These are phyloP conservation scores for Camelus dromedarius DNA, from an alignment of 2,113 vertebrate species.

Conservation along the genomic window DNA sequence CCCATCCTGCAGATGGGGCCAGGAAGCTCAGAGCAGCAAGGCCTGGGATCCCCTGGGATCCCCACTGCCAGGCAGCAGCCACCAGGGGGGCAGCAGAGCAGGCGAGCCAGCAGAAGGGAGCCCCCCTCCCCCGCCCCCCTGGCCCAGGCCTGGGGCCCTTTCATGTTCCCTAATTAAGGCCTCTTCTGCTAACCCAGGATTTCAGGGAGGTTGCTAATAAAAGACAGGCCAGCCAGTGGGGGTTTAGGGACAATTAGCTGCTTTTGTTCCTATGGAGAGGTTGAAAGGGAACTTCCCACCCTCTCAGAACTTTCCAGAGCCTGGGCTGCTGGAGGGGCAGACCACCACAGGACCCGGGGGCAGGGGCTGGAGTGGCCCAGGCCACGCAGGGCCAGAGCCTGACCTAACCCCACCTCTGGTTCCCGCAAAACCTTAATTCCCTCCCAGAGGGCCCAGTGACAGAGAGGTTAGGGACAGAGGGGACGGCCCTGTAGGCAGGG, in stretches of 20 bases:
- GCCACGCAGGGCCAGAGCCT: not conserved
- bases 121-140: not conserved
- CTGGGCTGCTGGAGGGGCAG: not conserved
- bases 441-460: not conserved
- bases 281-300: not conserved
- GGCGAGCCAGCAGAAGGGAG: not conserved
- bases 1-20: no score
- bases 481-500: accelerated
- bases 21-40: not conserved
- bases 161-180: not conserved
- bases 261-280: not conserved
- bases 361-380: not conserved
- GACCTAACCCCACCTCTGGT: not conserved
- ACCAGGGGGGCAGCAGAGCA: not conserved
- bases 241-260: not conserved
- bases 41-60: not conserved
- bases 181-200: not conserved
- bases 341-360: not conserved
- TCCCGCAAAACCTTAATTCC: not conserved
- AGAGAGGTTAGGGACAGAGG: not conserved
- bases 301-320: conserved; percentile 8
- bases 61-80: not conserved
- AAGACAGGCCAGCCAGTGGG: not conserved
- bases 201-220: not conserved
- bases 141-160: not conserved